Conservation (phyloP, 2,888 invertebrate species). For the Spilarctia lutea region DNA sequence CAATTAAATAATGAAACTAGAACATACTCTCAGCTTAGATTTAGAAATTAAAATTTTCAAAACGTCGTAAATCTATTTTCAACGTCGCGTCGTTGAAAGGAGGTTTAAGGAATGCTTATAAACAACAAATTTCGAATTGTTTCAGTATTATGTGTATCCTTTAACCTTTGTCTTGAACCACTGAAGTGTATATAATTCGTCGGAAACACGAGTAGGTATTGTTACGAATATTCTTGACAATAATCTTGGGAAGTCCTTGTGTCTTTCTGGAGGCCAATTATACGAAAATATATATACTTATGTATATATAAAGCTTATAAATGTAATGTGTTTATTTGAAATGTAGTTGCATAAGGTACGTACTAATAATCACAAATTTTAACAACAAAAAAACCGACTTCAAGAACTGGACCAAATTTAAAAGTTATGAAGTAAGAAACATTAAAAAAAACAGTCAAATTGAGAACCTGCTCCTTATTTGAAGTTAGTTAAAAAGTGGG, state of each 20-base stretch:
- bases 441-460: too few relatives aligned
- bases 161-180: neutral
- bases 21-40: neutral
- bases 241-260: neutral
- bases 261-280: neutral
- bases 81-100: too few relatives aligned
- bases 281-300: neutral
- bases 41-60: neutral
- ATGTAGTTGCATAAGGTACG: too few relatives aligned
- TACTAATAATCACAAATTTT: too few relatives aligned
- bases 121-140: neutral
- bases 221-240: neutral
- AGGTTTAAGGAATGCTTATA: neutral
- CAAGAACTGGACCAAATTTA: too few relatives aligned
- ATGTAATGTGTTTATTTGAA: neutral
- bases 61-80: too few relatives aligned
- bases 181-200: neutral
- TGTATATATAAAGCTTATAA: neutral
- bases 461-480: too few relatives aligned
- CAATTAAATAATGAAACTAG: neutral
- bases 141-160: neutral
- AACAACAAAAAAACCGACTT: too few relatives aligned
- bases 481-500: too few relatives aligned
- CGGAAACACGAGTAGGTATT: neutral
- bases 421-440: too few relatives aligned